Conservation (phyloP, 2,113 vertebrate genomes). For the Nannobrachium achirus region DNA sequence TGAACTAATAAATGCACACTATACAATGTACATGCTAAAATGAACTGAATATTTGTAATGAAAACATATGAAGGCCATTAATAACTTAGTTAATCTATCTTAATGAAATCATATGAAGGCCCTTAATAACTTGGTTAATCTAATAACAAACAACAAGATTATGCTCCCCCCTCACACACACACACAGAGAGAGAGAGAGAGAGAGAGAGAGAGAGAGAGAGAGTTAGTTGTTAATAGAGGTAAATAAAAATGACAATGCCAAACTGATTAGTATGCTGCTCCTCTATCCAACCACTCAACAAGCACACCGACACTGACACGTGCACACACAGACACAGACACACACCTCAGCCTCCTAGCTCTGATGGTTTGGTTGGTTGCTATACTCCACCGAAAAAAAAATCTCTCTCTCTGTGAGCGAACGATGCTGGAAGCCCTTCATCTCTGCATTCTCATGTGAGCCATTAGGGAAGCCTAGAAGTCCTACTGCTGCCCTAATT, state of each 20-base stretch:
- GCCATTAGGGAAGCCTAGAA: conserved; percentile 55
- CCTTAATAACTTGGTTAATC: conserved; percentile 3
- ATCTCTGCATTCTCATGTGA: conserved; percentile 61
- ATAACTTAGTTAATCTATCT: too few species aligned
- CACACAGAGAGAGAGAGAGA: too few species aligned
- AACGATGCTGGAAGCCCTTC: conserved; percentile 50
- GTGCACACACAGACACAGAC: background rate
- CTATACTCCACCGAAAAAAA: conserved; percentile 42
- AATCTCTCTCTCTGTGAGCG: conserved; percentile 54
- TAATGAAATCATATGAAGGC: background rate
- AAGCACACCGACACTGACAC: background rate
- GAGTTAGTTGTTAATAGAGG: conserved; percentile 21
- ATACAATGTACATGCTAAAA: too few species aligned
- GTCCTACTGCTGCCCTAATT: conserved; percentile 68
- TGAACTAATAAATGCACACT: too few species aligned
- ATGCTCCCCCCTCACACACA: too few species aligned
- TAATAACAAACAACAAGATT: conserved; percentile 1
- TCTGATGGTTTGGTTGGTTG: conserved; percentile 43
- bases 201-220: accelerated
- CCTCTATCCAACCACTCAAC: conserved; percentile 5
- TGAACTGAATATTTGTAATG: too few species aligned
- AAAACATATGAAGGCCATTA: too few species aligned
- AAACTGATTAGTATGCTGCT: conserved; percentile 23
- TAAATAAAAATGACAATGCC: conserved; percentile 2
- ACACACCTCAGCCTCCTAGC: background rate